Evolutionary conservation across 2,113 vertebrate species (phyloP).

Genomic region (Myiozetetes cayanensis): DNA sequence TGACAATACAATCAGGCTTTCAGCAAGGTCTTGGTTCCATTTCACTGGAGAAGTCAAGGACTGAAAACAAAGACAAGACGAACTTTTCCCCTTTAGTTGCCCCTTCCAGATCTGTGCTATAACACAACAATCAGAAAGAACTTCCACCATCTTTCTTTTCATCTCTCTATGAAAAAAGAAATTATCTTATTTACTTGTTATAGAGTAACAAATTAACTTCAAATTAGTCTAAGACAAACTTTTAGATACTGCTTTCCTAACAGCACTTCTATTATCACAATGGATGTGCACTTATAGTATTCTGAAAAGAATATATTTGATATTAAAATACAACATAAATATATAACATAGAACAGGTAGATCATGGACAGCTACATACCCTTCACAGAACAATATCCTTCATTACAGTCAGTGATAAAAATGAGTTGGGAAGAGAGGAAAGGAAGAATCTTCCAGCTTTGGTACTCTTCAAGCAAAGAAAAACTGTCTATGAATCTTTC

Average conservation of each 20-base stretch:
- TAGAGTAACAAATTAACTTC: not conserved
- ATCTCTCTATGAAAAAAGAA: not conserved
- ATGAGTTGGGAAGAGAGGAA: not conserved
- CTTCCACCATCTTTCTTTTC: not conserved
- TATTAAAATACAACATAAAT: not conserved
- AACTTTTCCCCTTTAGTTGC: not conserved
- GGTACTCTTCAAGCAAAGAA: not conserved
- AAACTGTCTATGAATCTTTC: not conserved
- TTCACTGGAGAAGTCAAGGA: not conserved
- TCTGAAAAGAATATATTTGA: not conserved
- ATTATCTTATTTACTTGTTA: not conserved
- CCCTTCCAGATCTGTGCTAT: not conserved
- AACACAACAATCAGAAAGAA: not conserved
- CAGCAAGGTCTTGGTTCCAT: not conserved
- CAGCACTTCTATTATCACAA: not conserved
- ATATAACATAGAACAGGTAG: not conserved
- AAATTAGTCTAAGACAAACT: not conserved
- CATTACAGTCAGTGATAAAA: not conserved
- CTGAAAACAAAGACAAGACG: not conserved
- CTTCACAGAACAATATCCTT: not conserved
- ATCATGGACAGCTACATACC: rapidly evolving
- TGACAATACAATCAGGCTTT: not conserved
- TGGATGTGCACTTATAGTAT: not conserved
- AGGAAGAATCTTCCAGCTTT: not conserved
- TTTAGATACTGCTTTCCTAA: not conserved